Evolutionary conservation across 2,113 vertebrate genomes (phyloP).

Genomic region (Petaurus breviceps): DNA sequence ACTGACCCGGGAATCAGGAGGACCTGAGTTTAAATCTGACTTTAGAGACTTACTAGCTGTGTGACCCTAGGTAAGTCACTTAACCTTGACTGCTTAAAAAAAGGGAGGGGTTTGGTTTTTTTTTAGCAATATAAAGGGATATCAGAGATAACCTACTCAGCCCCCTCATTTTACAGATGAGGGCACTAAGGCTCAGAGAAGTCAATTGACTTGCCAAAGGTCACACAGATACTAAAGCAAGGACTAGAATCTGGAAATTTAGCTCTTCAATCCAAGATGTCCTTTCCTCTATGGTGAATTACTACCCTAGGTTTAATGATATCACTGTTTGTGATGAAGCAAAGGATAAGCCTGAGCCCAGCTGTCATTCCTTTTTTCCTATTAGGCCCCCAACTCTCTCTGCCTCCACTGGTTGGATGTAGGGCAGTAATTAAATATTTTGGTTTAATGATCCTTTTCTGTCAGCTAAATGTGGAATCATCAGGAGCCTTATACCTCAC

Average conservation of each 20-base stretch:
- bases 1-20: neutral
- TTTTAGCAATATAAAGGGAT: neutral
- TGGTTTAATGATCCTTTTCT: neutral
- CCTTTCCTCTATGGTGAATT: neutral
- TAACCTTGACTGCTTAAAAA: too few relatives aligned
- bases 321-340: neutral
- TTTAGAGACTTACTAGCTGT: too few relatives aligned
- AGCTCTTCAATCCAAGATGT: neutral
- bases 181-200: neutral
- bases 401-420: neutral
- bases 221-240: neutral
- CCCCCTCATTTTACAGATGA: neutral
- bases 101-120: too few relatives aligned
- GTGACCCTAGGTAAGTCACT: too few relatives aligned
- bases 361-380: neutral
- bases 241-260: neutral
- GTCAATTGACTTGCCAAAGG: neutral
- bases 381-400: neutral
- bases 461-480: neutral
- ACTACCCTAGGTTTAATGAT: neutral
- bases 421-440: neutral
- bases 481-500: neutral
- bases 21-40: neutral
- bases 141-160: neutral
- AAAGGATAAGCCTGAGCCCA: neutral